Conservation (phyloP, 1,140 invertebrate genomes). For the Rhizoglyphus robini region DNA sequence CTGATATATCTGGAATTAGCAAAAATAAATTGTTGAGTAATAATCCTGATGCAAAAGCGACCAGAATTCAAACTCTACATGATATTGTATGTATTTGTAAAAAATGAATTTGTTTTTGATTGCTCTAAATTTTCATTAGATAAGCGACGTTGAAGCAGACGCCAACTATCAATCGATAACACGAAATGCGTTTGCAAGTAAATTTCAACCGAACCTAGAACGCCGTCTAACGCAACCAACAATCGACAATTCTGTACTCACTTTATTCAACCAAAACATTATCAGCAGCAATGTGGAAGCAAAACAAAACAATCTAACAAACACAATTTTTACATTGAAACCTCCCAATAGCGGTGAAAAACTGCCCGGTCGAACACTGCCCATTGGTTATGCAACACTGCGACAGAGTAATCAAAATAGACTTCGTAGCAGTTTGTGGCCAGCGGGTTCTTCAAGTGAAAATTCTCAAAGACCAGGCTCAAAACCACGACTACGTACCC, state of each 20-base stretch:
- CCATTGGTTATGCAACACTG: not conserved
- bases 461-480: too few relatives aligned
- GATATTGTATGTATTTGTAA: conserved; percentile 25
- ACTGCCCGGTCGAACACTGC: not conserved
- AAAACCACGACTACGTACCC: too few relatives aligned
- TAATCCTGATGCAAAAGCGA: conserved; percentile 25
- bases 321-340: not conserved
- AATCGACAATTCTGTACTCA: not conserved
- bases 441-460: too few relatives aligned
- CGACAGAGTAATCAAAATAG: not conserved
- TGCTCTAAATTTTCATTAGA: too few relatives aligned
- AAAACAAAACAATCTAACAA: not conserved
- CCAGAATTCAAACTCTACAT: conserved; percentile 26
- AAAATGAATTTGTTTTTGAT: too few relatives aligned
- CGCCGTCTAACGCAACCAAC: not conserved
- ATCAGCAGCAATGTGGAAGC: too few relatives aligned
- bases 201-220: not conserved
- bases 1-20: conserved; percentile 25
- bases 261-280: too few relatives aligned
- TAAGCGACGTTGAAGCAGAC: conserved; percentile 5
- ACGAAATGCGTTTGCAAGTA: not conserved
- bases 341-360: not conserved
- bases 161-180: conserved; percentile 6
- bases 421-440: not conserved
- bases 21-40: conserved; percentile 23